Percentiles rank a stretch among this genome's conserved stretches.
Conservation (phyloP, 2,797 vertebrate genomes). For the Morelia viridis region DNA sequence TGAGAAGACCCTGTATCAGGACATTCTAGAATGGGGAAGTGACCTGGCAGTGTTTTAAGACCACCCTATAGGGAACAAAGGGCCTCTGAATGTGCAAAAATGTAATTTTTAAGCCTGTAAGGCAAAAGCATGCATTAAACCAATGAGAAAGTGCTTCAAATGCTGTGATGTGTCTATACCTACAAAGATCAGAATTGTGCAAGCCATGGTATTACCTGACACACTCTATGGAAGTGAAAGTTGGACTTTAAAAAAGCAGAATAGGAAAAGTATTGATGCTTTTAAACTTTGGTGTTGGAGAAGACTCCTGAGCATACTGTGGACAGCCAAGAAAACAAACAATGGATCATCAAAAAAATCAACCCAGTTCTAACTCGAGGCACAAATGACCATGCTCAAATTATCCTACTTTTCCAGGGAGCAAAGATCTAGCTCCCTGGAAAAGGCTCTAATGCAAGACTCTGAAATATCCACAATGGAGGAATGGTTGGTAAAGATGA, state of each 20-base stretch:
- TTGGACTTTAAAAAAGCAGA: not conserved
- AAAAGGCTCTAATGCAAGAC: not conserved
- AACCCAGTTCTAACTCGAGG: not conserved
- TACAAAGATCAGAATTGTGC: not conserved
- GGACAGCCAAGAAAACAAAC: not conserved
- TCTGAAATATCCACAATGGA: not conserved
- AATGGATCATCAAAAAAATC: not conserved
- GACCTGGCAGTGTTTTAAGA: not conserved
- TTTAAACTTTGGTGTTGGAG: not conserved
- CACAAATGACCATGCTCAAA: not conserved
- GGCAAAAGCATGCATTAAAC: not conserved
- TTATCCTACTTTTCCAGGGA: not conserved
- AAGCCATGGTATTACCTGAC: not conserved
- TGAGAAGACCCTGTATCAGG: not conserved
- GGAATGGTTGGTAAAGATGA: not conserved
- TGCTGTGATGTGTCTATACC: not conserved
- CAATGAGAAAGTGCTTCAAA: not conserved
- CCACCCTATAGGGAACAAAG: not conserved
- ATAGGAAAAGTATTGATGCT: not conserved
- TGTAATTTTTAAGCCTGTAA: not conserved
- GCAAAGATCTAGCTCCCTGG: not conserved
- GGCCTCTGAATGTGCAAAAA: not conserved
- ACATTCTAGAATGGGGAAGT: not conserved
- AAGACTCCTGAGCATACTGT: not conserved
- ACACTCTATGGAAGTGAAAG: not conserved